A percentile compares a stretch with the other conserved stretches of the same genome.
Conservation (phyloP, 2,888 invertebrate genomes). For the Sipunculus nudus region DNA sequence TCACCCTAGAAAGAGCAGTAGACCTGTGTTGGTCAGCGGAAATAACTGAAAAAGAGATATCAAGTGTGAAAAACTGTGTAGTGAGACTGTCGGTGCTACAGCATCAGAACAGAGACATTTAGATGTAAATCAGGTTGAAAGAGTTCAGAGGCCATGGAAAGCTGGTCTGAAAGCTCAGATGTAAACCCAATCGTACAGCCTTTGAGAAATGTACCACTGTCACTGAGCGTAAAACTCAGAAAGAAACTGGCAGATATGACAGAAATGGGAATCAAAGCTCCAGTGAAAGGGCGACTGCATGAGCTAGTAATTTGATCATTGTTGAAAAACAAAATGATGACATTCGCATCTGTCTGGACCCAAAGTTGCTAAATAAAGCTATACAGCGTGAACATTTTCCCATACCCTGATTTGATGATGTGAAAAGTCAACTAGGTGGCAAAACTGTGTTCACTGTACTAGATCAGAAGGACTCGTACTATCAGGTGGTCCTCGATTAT, state of each 20-base stretch:
- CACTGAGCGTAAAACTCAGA: too few species aligned
- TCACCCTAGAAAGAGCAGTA: too few species aligned
- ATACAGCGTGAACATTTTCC: constrained; percentile 4
- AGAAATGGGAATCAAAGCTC: not conserved
- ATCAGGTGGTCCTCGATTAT: constrained; percentile 22
- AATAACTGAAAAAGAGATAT: too few species aligned
- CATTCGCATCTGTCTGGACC: constrained; percentile 4
- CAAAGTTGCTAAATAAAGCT: not conserved
- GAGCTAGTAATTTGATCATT: constrained; percentile 3
- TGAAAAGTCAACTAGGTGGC: constrained; percentile 25
- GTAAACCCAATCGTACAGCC: too few species aligned
- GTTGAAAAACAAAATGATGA: constrained; percentile 3
- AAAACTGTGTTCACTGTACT: constrained; percentile 34
- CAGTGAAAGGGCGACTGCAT: not conserved
- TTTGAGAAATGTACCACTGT: too few species aligned
- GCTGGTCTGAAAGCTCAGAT: too few species aligned
- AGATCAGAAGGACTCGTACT: constrained; percentile 26
- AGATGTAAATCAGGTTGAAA: too few species aligned
- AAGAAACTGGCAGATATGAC: not conserved
- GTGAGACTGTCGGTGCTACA: too few species aligned
- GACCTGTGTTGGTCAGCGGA: too few species aligned
- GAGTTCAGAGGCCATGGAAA: too few species aligned
- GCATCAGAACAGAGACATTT: too few species aligned
- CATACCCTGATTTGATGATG: constrained; percentile 34
- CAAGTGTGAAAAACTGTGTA: too few species aligned